phyloP scores from a whole-genome alignment of 2,113 vertebrate species.

The Crypturellus undulatus region DNA sequence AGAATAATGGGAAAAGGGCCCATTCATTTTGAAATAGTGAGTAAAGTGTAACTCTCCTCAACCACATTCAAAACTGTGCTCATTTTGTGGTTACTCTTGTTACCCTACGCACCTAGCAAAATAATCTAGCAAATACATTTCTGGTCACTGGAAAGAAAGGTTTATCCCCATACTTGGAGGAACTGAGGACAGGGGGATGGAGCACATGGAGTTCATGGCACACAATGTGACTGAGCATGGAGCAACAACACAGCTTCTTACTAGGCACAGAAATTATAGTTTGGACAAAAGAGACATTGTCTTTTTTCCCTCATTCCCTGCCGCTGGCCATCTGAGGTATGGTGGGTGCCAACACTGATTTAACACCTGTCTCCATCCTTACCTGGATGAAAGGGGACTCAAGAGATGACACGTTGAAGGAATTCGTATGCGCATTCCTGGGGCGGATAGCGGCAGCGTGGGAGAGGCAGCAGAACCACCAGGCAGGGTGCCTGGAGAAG shows the following conservation, averaged over 20 bases:
- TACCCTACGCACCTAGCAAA: background rate
- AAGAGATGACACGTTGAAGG: slow-evolving; percentile 41
- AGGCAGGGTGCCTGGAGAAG: background rate
- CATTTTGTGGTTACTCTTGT: background rate
- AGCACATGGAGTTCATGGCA: background rate
- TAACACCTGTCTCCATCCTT: slow-evolving; percentile 19
- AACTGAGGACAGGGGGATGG: background rate
- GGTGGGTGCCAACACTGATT: background rate
- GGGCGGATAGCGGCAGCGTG: background rate
- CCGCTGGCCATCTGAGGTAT: rapidly evolving
- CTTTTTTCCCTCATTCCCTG: background rate
- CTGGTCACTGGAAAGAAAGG: background rate
- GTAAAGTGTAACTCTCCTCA: background rate
- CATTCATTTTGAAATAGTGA: background rate
- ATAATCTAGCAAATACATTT: background rate
- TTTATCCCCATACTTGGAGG: background rate
- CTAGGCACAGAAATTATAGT: background rate
- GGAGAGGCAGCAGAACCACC: rapidly evolving
- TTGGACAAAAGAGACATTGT: slow-evolving; percentile 2
- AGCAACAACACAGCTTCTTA: background rate
- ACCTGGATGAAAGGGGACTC: slow-evolving; percentile 4
- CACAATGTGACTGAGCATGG: background rate
- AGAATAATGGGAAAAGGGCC: background rate
- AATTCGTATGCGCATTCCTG: slow-evolving; percentile 29
- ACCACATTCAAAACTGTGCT: background rate